Conservation (phyloP, 2,113 vertebrate species). For the Syngnathoides biaculeatus region DNA sequence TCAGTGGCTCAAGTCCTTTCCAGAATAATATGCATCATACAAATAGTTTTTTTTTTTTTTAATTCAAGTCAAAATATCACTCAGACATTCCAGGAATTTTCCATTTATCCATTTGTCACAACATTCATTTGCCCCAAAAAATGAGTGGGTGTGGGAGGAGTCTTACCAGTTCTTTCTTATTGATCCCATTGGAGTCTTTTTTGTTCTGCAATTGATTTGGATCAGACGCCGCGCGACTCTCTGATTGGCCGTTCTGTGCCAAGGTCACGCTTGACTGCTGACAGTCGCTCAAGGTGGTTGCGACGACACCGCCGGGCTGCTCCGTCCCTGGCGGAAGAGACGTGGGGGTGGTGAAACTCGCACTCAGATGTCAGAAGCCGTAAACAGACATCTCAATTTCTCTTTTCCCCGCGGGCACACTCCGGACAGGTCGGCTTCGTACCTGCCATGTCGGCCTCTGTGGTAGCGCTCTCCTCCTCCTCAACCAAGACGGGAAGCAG, state of each 20-base stretch:
- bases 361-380: slow-evolving; percentile 10
- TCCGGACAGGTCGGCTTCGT: slow-evolving; percentile 4
- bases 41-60: too few species aligned
- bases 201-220: slow-evolving; percentile 26
- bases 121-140: too few species aligned
- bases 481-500: slow-evolving; percentile 68
- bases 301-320: slow-evolving; percentile 5
- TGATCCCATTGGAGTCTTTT: slow-evolving; percentile 45
- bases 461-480: slow-evolving; percentile 57
- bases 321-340: slow-evolving; percentile 28
- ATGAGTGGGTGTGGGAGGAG: neutral
- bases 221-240: slow-evolving; percentile 32
- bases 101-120: neutral
- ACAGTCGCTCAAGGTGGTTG: slow-evolving; percentile 10
- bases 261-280: neutral
- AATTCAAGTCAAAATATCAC: too few species aligned
- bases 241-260: slow-evolving; percentile 26
- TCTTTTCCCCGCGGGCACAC: neutral
- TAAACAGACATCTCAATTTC: slow-evolving; percentile 14
- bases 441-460: slow-evolving; percentile 49
- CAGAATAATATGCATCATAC: too few species aligned
- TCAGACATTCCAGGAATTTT: slow-evolving; percentile 8
- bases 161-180: slow-evolving; percentile 64
- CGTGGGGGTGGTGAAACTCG: slow-evolving; percentile 29
- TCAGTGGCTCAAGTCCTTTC: too few species aligned